Percentiles rank a stretch among this genome's conserved stretches.
These are phyloP conservation scores for Spodoptera exigua DNA, from an alignment of 2,888 invertebrate species.

Conservation along the genomic window DNA sequence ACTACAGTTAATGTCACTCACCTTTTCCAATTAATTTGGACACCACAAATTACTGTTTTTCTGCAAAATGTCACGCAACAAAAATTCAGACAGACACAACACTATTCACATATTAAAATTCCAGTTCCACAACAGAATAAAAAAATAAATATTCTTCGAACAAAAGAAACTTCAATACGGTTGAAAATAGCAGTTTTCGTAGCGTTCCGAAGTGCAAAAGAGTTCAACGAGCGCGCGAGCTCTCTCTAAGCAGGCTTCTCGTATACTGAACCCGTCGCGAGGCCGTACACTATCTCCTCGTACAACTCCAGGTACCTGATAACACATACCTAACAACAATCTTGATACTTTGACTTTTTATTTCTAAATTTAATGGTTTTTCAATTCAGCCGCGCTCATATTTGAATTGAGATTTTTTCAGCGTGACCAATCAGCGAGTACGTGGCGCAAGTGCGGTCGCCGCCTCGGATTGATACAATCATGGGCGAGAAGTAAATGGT, in stretches of 20 bases:
- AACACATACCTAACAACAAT: conserved; percentile 77
- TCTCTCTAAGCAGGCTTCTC: conserved; percentile 69
- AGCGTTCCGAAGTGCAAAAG: conserved; percentile 62
- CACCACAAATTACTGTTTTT: conserved; percentile 45
- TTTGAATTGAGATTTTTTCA: conserved; percentile 58
- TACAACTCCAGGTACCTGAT: conserved; percentile 80
- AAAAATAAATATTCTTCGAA: conserved; percentile 42
- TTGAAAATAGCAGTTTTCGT: conserved; percentile 44
- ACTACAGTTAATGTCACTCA: conserved; percentile 54
- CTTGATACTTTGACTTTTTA: conserved; percentile 66
- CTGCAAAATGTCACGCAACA: conserved; percentile 56
- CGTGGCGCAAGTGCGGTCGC: conserved; percentile 61
- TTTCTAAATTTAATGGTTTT: conserved; percentile 57
- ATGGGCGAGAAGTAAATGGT: conserved; percentile 84
- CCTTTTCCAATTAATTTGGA: conserved; percentile 53
- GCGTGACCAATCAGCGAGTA: conserved; percentile 63
- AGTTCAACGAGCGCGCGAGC: conserved; percentile 77
- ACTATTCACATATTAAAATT: conserved; percentile 59
- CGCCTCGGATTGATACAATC: conserved; percentile 83
- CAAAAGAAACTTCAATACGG: conserved; percentile 55
- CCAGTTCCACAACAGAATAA: conserved; percentile 49
- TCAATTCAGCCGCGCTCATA: conserved; percentile 44
- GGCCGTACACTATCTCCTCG: conserved; percentile 79
- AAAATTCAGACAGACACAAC: conserved; percentile 59
- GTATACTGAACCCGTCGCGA: conserved; percentile 73